Evolutionary conservation across 2,113 vertebrate genomes (phyloP).

Genomic region (Onychostoma macrolepis): DNA sequence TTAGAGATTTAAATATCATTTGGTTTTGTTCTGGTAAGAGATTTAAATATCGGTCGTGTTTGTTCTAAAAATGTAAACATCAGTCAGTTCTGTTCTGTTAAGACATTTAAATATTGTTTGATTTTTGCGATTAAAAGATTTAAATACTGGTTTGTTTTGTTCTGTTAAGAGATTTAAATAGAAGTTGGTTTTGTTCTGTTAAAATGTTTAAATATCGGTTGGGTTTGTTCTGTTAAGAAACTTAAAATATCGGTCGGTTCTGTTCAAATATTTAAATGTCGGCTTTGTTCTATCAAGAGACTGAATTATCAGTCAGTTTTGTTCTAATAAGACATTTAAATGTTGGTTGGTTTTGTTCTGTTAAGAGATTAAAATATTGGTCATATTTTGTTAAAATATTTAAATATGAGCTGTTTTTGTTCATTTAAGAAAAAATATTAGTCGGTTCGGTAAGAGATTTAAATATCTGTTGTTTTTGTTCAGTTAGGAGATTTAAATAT

Average conservation of each 20-base stretch:
- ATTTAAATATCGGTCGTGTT: not conserved
- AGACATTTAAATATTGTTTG: too few relatives aligned
- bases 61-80: not conserved
- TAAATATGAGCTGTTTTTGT: not conserved
- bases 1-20: too few relatives aligned
- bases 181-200: too few relatives aligned
- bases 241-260: not conserved
- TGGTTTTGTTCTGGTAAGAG: not conserved
- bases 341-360: not conserved
- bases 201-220: not conserved
- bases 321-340: not conserved
- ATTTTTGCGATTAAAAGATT: not conserved
- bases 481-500: too few relatives aligned
- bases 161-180: too few relatives aligned
- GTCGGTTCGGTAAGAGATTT: too few relatives aligned
- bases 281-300: not conserved
- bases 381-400: too few relatives aligned
- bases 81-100: too few relatives aligned
- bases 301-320: too few relatives aligned
- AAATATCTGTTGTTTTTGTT: too few relatives aligned
- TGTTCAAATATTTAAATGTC: too few relatives aligned
- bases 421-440: not conserved
- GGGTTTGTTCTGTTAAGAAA: not conserved
- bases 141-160: not conserved
- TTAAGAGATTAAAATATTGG: not conserved